These are phyloP conservation scores for Drosophila subpulchrella DNA, from an alignment of 1,140 invertebrate genomes.

Conservation along the genomic window DNA sequence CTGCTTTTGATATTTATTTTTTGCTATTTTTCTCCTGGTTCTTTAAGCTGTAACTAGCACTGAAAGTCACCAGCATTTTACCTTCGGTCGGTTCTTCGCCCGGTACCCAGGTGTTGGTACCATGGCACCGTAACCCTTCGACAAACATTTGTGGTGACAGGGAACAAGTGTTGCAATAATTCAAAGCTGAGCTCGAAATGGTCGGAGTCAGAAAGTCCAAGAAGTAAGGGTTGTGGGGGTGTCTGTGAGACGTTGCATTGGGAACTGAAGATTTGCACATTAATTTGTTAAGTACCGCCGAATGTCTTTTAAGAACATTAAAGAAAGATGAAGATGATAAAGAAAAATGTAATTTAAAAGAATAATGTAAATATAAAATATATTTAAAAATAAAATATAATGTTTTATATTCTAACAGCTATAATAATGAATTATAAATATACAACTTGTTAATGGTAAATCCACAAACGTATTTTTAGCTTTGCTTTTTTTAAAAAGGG, in stretches of 20 bases:
- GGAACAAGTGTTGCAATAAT: conserved; percentile 38
- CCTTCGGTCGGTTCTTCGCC: conserved; percentile 5
- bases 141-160: conserved; percentile 33
- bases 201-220: conserved; percentile 5
- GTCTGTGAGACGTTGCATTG: not conserved
- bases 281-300: not conserved
- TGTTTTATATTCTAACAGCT: too few relatives aligned
- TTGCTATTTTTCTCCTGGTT: not conserved
- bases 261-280: not conserved
- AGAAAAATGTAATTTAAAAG: too few relatives aligned
- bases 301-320: too few relatives aligned
- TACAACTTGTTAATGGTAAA: too few relatives aligned
- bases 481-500: not conserved
- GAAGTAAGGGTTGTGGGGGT: not conserved
- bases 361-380: too few relatives aligned
- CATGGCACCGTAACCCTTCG: conserved; percentile 18
- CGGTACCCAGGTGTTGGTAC: conserved; percentile 36
- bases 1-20: conserved; percentile 32
- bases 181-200: not conserved
- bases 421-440: too few relatives aligned
- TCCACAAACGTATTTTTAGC: too few relatives aligned
- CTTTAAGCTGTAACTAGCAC: conserved; percentile 12
- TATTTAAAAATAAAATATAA: too few relatives aligned
- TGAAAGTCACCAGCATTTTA: conserved; percentile 15
- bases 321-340: too few relatives aligned